Conservation (phyloP, 2,888 invertebrate species). For the Drosophila cognata region DNA sequence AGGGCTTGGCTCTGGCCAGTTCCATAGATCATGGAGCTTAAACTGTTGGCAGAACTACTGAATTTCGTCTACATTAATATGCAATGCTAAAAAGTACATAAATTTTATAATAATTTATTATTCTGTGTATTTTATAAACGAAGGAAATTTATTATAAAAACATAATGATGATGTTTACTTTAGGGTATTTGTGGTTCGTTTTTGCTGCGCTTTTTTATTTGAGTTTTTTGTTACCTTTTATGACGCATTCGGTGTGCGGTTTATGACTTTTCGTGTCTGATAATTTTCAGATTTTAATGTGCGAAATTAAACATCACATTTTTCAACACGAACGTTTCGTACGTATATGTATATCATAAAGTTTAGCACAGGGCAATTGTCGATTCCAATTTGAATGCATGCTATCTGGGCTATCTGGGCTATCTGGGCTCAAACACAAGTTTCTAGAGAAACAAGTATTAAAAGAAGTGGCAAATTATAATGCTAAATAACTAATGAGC, state of each 20-base stretch:
- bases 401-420: too few species aligned
- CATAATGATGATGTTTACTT: not conserved
- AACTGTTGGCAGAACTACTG: not conserved
- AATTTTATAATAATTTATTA: not conserved
- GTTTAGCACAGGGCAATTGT: conserved; percentile 40
- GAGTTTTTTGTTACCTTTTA: conserved; percentile 25
- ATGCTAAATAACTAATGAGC: not conserved
- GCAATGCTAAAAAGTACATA: not conserved
- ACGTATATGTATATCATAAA: conserved; percentile 54
- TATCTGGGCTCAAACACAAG: not conserved
- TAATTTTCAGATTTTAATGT: conserved; percentile 84
- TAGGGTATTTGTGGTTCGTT: conserved; percentile 23
- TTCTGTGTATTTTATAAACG: not conserved
- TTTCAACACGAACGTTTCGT: conserved; percentile 82
- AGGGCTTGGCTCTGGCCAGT: conserved; percentile 10
- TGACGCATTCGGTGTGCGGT: conserved; percentile 78
- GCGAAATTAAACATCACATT: conserved; percentile 84
- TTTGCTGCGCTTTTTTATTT: rapidly evolving
- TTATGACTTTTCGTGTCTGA: conserved; percentile 83
- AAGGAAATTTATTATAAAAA: not conserved
- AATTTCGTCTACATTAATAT: not conserved
- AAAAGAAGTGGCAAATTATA: not conserved
- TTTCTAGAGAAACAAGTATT: not conserved
- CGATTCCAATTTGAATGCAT: not conserved
- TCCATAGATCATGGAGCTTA: not conserved